Evolutionary conservation across 92 coral and sea anemone species (phyloP), one percentile per base, ranked within the genome.

Genomic region (Bergia puertoricense): DNA sequence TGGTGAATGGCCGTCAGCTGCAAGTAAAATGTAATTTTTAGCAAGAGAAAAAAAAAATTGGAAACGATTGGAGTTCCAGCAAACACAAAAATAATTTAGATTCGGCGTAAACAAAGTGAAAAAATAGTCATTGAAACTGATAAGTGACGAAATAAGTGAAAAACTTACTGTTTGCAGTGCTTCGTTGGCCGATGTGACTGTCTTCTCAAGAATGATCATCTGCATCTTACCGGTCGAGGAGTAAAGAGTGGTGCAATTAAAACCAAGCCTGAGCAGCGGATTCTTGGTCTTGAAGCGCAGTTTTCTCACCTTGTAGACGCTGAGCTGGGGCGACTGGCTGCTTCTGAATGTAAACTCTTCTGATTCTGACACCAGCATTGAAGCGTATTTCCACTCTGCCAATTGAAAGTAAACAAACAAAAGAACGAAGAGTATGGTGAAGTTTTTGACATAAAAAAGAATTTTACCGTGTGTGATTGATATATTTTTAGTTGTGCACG

Each of bases 151-250:
- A 11, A 7, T 74, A 9, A 4, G 20, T 20, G 69, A 62, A 18
- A 16, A 62, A 82, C 87, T 84, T 38, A 84, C 87, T 71, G 51
- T 79, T 42, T 37, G 40, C 46, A 84, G 9, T 45, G 87, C 87
- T 48, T 50, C 79, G 79, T 79, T 84, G 79, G 45, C 87, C 79
- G 87, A 69, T 36, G 79, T 84, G 46, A 84, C 87, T 36, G 78
- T 71, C 67, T 84, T 84, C 79, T 71, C 87, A 84, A 84, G 66
- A 38, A 22, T 84, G 11, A 84, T 46, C 79, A 44, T 46, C 45
- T 40, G 43, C 6, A 57, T 44, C 48, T 37, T 68, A 8, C 87
- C 36, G 45, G 62, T 11, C 8, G 59, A 40, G 1, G 79, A 84
- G 44, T 72, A 46, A 22, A 48, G 74, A 18, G 42, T 43, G 45